These are phyloP conservation scores for Trichonephila inaurata DNA, from an alignment of 1,140 invertebrate genomes.

Conservation along the genomic window DNA sequence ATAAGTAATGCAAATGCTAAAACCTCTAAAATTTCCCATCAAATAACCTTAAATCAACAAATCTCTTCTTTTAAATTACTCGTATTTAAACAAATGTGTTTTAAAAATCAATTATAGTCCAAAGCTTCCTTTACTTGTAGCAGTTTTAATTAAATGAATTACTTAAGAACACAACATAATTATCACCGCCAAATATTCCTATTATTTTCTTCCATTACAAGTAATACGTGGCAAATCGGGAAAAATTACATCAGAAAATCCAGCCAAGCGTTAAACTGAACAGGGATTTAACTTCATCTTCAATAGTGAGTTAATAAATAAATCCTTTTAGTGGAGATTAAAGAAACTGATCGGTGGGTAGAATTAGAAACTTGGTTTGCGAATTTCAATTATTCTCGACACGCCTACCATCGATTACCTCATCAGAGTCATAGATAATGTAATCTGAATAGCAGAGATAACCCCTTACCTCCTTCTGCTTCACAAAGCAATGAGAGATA, in stretches of 20 bases:
- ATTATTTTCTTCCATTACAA: not conserved
- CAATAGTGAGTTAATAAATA: not conserved
- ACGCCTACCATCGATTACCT: slow-evolving; percentile 9
- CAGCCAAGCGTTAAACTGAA: not conserved
- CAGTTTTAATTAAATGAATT: no score
- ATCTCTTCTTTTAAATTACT: no score
- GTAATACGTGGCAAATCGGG: not conserved
- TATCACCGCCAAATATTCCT: not conserved
- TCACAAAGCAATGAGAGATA: slow-evolving; percentile 92
- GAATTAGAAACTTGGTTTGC: not conserved
- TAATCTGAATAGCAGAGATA: slow-evolving; percentile 48
- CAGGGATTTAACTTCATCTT: not conserved
- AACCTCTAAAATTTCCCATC: no score
- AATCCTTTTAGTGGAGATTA: slow-evolving; percentile 19
- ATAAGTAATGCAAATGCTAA: no score
- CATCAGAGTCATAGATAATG: slow-evolving; percentile 26
- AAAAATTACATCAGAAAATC: not conserved
- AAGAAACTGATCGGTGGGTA: not conserved
- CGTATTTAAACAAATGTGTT: no score
- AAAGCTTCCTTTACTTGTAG: no score
- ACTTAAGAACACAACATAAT: not conserved
- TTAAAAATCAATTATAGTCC: no score
- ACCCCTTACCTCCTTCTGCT: slow-evolving; percentile 90
- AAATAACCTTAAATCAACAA: no score
- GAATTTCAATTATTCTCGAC: slow-evolving; percentile 57